These are phyloP conservation scores for Spisula solida DNA, from an alignment of 2,888 invertebrate species.

Conservation along the genomic window DNA sequence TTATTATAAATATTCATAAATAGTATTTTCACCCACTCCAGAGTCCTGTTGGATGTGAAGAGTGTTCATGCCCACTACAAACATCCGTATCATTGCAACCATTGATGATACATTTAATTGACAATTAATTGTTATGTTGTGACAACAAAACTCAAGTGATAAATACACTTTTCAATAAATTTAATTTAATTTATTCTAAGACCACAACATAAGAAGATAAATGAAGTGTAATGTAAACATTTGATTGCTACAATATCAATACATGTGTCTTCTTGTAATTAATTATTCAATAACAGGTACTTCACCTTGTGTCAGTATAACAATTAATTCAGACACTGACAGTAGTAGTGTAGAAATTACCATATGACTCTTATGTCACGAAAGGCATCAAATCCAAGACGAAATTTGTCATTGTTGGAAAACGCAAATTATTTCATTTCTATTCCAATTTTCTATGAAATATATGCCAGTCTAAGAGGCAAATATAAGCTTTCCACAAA, in stretches of 20 bases:
- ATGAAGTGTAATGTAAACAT: conserved; percentile 18
- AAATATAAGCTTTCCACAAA: no score
- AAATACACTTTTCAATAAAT: neutral
- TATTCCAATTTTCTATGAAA: no score
- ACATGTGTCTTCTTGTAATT: neutral
- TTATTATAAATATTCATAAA: no score
- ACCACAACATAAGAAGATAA: neutral
- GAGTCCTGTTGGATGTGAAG: no score
- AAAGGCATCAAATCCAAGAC: no score
- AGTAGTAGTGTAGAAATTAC: no score
- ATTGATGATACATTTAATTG: neutral
- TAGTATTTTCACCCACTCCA: no score
- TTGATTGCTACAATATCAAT: conserved; percentile 10
- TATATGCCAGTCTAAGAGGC: no score
- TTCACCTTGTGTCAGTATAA: neutral
- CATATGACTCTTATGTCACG: no score
- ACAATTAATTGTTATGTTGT: neutral
- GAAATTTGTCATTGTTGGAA: no score
- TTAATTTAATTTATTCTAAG: neutral
- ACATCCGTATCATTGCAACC: neutral
- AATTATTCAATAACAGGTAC: neutral
- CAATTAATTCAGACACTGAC: neutral
- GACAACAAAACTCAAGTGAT: neutral
- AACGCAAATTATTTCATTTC: no score
- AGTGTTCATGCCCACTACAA: neutral